Conservation (phyloP, 2,797 vertebrate genomes). For the Coracias cyanogaster region DNA sequence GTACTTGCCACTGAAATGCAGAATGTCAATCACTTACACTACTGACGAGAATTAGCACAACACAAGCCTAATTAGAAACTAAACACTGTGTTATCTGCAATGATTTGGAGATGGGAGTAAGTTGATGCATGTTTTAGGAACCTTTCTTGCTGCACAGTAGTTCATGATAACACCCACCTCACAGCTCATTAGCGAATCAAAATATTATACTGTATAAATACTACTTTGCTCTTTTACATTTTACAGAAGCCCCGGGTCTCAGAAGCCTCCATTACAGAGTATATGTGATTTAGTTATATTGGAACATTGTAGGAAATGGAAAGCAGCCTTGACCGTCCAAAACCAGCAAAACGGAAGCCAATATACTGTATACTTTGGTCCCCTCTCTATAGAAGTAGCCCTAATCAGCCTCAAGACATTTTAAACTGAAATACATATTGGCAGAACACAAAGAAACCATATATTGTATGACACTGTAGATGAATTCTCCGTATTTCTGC, state of each 20-base stretch:
- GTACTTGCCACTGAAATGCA: not conserved
- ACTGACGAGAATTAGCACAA: not conserved
- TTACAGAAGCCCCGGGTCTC: constrained; percentile 45
- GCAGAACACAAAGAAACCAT: constrained; percentile 51
- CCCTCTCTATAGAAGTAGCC: constrained; percentile 7
- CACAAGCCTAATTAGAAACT: constrained; percentile 39
- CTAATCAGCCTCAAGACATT: constrained; percentile 27
- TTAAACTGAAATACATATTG: constrained; percentile 15
- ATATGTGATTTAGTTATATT: constrained; percentile 41
- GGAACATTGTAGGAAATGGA: constrained; percentile 55
- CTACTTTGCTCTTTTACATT: constrained; percentile 50
- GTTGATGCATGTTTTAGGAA: constrained; percentile 18
- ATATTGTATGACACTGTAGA: not conserved
- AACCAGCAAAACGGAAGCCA: constrained; percentile 58
- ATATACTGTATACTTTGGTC: constrained; percentile 46
- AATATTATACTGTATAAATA: constrained; percentile 63
- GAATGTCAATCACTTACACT: not conserved
- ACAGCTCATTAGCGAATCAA: constrained; percentile 56
- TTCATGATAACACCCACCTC: constrained; percentile 56
- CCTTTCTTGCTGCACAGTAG: constrained; percentile 39
- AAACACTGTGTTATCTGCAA: constrained; percentile 31
- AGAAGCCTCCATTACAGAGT: constrained; percentile 25
- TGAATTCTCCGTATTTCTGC: not conserved
- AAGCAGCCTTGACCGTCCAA: constrained; percentile 48
- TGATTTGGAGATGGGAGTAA: constrained; percentile 9